Evolutionary conservation across 2,113 vertebrate genomes (phyloP), one percentile per base, ranked within the genome.

Genomic region (Hemibagrus wyckioides): DNA sequence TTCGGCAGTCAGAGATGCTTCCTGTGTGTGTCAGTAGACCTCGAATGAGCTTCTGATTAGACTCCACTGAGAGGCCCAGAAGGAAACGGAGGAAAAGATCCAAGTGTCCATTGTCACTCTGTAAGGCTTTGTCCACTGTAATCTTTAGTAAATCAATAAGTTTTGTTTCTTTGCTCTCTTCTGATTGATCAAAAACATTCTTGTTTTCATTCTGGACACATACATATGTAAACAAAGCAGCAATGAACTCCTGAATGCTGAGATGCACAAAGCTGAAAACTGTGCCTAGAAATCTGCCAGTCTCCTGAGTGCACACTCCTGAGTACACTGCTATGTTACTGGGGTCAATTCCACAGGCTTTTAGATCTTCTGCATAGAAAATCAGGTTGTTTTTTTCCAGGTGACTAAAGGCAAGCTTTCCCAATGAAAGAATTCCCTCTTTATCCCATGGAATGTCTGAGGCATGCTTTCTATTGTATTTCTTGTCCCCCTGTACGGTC

Each of bases 241-340:
- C 79, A 1, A 85, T 30, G 39, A 85, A 88, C 77, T 88, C 87
- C 80, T 88, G 80, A 88, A 88, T 69, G 48, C 79, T 86, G 56
- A 88, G 33, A 54, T 88, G 88, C 19, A 86, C 88, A 77, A 89
- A 89, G 50, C 84, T 86, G 75, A 48, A 89, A 17, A 75, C 52
- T 2, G 80, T 88, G n/a, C 33, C 56, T 8, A 25, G 17, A 65
- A 76, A 77, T 15, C 80, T 75, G 11, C 41, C 69, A 0, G 2
- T 89, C 41, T 89, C 79, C 48, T 83, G 88, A 65, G 80, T 89
- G 52, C 84, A 89, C 80, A 89, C 36, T 41, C 88, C 80, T 33
- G 88, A 89, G 48, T 83, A 89, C 33, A 76, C 61, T 0, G 17
- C 23, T n/a, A 77, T 63, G 3, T 83, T 75, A 59, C 6, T 50